These are phyloP conservation scores for Scrobipalpa costella DNA, from an alignment of 2,888 invertebrate species.

Conservation along the genomic window DNA sequence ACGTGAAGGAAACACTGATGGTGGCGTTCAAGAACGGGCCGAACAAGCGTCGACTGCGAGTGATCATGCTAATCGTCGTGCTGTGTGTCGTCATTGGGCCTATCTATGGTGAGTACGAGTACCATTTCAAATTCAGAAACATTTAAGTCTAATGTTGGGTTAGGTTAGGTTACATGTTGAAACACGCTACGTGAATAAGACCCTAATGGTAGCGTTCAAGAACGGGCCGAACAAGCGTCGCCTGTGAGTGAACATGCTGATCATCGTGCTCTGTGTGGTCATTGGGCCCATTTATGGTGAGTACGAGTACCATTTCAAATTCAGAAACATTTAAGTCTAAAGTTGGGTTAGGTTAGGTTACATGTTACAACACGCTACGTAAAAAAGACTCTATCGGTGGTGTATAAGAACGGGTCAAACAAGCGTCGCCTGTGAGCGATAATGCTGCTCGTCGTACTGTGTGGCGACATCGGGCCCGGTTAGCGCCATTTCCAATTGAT, in stretches of 20 bases:
- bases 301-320: constrained; percentile 45
- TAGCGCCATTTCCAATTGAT: constrained; percentile 59
- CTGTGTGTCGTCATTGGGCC: constrained; percentile 93
- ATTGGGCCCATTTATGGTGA: constrained; percentile 93
- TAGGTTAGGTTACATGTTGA: no score
- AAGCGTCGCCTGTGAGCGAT: constrained; percentile 87
- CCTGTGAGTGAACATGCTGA: constrained; percentile 87
- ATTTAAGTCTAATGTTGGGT: background rate
- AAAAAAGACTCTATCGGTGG: constrained; percentile 88
- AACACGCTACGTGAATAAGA: constrained; percentile 87
- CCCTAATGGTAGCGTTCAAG: constrained; percentile 90
- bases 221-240: constrained; percentile 87
- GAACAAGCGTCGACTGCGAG: constrained; percentile 86
- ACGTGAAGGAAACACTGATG: constrained; percentile 88
- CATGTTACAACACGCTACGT: constrained; percentile 88
- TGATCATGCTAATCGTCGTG: constrained; percentile 89
- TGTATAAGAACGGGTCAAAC: constrained; percentile 89
- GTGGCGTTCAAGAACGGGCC: constrained; percentile 91
- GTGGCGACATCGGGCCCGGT: constrained; percentile 92
- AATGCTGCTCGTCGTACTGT: constrained; percentile 89
- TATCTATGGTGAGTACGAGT: constrained; percentile 87
- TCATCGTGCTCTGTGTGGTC: constrained; percentile 91
- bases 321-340: background rate
- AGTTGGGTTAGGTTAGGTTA: background rate
- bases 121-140: background rate